Base-by-base conservation (phyloP, 1,140 invertebrate species). In the Meloidogyne hapla region DNA sequence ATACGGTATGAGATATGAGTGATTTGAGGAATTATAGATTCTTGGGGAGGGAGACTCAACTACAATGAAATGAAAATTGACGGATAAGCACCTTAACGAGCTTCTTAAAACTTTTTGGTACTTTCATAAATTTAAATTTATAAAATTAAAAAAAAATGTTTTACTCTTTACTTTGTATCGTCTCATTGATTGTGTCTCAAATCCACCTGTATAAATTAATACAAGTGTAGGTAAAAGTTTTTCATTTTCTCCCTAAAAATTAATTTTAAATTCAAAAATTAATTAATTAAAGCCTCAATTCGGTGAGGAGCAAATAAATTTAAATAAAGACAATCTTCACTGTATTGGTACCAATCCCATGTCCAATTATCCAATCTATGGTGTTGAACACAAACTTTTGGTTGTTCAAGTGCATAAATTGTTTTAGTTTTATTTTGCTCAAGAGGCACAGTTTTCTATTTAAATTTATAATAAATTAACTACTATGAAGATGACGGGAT, bases 151-250 rank as follows among this genome's bases (percentile, higher is more conserved):
- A 5, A 56, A 56, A 56, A n/a, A n/a, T 8, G 6, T 56, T n/a
- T 6, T 15, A 15, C 18, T n/a, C n/a, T 56, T 56, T 56, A 56
- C 48, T 56, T 62, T 56, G n/a, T 69, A 77, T 15, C 68, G 25
- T 40, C 75, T 38, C n/a, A 33, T 69, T 67, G 72, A 63, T 26
- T 48, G 66, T 1, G 45, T 15, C 21, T 71, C 68, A 42, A 77
- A 77, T 40, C 75, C 75, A 18, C 75, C 75, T 15, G 81, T 84
- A 72, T 84, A 82, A 48, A 86, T 74, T 40, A 69, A 84, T 8
- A 86, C 81, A 75, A 86, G 83, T 13, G 84, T 78, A 1, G 84
- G 81, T 33, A 42, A 61, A n/a, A 26, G 28, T 1, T 25, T 21
- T 33, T 48, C 33, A 12, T 0, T 33, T 23, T 25, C 10, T n/a